Conservation (phyloP, 2,888 invertebrate genomes). For the Mechanitis mazaeus region DNA sequence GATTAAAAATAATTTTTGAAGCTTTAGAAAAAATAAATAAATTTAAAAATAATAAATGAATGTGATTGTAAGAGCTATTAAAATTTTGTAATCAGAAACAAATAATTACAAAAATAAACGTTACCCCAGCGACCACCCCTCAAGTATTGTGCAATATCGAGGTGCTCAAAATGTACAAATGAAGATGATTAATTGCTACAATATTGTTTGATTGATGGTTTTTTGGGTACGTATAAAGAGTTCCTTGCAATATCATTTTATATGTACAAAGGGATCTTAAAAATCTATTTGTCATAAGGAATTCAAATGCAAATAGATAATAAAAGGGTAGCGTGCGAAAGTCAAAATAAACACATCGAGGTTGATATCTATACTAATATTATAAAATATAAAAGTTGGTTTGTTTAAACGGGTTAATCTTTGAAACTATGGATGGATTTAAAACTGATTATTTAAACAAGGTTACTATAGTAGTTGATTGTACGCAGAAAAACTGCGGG, state of each 20-base stretch:
- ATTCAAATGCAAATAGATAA: conserved; percentile 49
- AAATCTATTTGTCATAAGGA: conserved; percentile 58
- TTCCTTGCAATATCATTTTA: conserved; percentile 44
- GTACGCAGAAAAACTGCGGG: no score
- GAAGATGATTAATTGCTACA: conserved; percentile 66
- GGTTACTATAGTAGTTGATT: no score
- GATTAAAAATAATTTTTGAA: no score
- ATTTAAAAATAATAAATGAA: no score
- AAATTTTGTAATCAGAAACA: conserved; percentile 1
- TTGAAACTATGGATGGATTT: no score
- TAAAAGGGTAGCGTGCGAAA: conserved; percentile 52
- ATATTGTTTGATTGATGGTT: conserved; percentile 60
- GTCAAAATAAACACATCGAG: conserved; percentile 26
- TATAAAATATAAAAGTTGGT: no score
- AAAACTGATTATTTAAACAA: no score
- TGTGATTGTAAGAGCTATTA: background rate
- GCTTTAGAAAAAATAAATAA: no score
- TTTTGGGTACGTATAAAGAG: conserved; percentile 34
- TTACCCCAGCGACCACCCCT: conserved; percentile 42
- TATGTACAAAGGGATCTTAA: conserved; percentile 54
- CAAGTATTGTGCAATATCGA: conserved; percentile 42
- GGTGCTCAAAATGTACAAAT: conserved; percentile 39
- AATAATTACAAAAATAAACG: conserved; percentile 2
- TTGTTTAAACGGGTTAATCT: no score
- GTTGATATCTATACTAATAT: conserved; percentile 7